These are phyloP conservation scores for Nebria salina DNA, from an alignment of 2,888 invertebrate species.

Conservation along the genomic window DNA sequence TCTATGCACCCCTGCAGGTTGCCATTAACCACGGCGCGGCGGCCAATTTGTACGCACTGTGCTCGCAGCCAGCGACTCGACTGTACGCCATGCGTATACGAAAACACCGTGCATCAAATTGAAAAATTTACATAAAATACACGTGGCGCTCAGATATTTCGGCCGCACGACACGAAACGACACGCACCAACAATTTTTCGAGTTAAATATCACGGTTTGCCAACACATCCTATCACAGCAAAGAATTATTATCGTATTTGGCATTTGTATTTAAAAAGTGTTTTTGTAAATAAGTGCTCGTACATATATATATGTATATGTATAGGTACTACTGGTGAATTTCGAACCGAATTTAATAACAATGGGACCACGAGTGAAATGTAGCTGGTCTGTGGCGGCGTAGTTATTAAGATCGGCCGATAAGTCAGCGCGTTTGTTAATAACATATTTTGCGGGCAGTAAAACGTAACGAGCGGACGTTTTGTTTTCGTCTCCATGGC, in stretches of 20 bases:
- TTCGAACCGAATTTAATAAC: too few relatives aligned
- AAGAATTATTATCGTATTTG: background rate
- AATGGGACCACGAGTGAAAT: too few relatives aligned
- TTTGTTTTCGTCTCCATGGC: constrained; percentile 27
- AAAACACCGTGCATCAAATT: constrained; percentile 30
- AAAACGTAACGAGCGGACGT: constrained; percentile 27
- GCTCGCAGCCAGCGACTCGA: background rate
- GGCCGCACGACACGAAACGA: background rate
- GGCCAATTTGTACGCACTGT: background rate
- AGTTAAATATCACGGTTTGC: background rate
- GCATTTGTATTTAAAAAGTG: too few relatives aligned
- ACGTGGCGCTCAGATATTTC: constrained; percentile 32
- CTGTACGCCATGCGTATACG: background rate
- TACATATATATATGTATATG: too few relatives aligned
- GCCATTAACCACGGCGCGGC: constrained; percentile 5
- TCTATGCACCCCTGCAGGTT: constrained; percentile 29
- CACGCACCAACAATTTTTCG: constrained; percentile 1
- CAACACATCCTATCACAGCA: background rate
- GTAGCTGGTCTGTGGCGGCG: background rate
- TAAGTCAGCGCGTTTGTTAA: constrained; percentile 31
- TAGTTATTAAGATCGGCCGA: constrained; percentile 31
- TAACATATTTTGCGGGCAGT: constrained; percentile 36
- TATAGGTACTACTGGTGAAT: too few relatives aligned
- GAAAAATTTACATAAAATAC: constrained; percentile 44
- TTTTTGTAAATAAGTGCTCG: too few relatives aligned